Percentiles rank a stretch among this genome's conserved stretches.
phyloP scores from a whole-genome alignment of 2,797 vertebrate species.

The Sebastolobus altivelis region DNA sequence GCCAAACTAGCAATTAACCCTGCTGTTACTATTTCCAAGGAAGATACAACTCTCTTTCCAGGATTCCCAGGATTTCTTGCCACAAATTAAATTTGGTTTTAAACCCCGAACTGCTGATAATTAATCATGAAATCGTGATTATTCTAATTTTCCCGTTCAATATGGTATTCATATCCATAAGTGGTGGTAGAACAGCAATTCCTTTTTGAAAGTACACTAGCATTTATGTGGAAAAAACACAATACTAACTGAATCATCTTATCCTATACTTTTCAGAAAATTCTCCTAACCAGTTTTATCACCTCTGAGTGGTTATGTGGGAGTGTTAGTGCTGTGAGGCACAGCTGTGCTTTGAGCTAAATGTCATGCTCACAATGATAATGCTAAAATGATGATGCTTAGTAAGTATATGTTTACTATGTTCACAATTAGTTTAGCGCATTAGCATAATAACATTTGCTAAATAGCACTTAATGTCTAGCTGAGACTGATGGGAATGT shows the following conservation, averaged over 20 bases:
- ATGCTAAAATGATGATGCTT: neutral
- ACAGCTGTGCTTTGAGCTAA: neutral
- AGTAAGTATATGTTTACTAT: neutral
- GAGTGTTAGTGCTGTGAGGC: neutral
- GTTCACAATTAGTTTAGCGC: neutral
- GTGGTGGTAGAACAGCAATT: neutral
- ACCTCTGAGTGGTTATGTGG: neutral
- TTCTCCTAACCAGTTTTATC: neutral
- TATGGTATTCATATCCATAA: neutral
- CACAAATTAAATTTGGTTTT: neutral
- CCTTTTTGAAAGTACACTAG: neutral
- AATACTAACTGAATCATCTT: neutral
- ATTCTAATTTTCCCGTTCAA: neutral
- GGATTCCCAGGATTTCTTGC: neutral
- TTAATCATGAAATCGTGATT: neutral
- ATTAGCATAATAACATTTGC: neutral
- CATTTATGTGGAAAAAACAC: neutral
- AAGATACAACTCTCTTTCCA: neutral
- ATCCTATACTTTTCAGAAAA: neutral
- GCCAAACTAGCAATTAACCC: neutral
- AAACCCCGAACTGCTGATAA: neutral
- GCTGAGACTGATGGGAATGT: neutral
- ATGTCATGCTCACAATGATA: neutral
- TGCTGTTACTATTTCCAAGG: neutral
- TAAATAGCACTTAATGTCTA: neutral